Percentiles rank a stretch among this genome's conserved stretches.
phyloP scores from a whole-genome alignment of 1,140 invertebrate genomes.

The Phocides pigmalion region DNA sequence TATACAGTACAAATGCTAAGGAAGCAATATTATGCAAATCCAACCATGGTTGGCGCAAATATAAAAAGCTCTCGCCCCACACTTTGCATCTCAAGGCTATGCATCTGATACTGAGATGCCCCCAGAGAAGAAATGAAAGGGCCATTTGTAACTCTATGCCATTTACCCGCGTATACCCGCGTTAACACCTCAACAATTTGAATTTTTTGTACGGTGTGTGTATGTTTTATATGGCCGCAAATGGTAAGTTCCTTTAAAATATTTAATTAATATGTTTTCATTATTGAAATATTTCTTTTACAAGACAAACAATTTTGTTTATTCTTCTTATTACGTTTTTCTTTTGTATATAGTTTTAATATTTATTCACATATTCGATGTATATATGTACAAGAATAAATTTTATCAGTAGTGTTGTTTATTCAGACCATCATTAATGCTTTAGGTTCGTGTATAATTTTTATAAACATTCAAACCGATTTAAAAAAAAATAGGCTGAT shows the following conservation, averaged over 20 bases:
- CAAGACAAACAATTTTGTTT: no score
- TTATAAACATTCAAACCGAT: no score
- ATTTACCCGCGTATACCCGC: slow-evolving; percentile 58
- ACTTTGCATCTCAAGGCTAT: slow-evolving; percentile 81
- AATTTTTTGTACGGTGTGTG: not conserved
- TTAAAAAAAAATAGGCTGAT: no score
- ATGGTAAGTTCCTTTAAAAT: not conserved
- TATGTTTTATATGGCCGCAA: not conserved
- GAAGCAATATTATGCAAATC: slow-evolving; percentile 76
- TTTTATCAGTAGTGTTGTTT: no score
- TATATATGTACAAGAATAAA: no score
- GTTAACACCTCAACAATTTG: not conserved
- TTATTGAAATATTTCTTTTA: no score
- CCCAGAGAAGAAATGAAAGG: slow-evolving; percentile 76
- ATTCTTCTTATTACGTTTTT: no score
- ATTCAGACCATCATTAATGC: no score
- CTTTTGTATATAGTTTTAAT: no score
- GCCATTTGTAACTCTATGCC: slow-evolving; percentile 78
- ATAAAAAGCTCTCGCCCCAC: slow-evolving; percentile 78
- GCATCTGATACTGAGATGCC: slow-evolving; percentile 77
- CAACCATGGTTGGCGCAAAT: slow-evolving; percentile 67
- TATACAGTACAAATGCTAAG: slow-evolving; percentile 64
- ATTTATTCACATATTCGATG: no score
- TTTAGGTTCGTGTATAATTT: no score
- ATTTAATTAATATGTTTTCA: no score